These are phyloP conservation scores for Apostichopus californicus DNA, from an alignment of 35 echinoderm and acorn worm species.

Conservation along the genomic window DNA sequence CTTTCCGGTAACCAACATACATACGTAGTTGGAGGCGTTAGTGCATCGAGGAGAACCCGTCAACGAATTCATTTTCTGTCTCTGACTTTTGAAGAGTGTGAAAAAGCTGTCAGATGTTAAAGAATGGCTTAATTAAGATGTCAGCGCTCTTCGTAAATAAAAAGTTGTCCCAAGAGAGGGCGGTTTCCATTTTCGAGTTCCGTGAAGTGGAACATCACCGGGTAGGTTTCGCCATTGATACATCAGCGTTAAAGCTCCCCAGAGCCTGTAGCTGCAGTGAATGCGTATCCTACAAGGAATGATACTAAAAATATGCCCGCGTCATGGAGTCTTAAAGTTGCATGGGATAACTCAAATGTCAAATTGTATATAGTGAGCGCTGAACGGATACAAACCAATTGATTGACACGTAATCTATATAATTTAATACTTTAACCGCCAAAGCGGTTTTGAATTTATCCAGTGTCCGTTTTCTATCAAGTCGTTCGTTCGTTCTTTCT, in stretches of 20 bases:
- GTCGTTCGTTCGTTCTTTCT: too few species aligned
- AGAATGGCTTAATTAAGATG: conserved; percentile 62
- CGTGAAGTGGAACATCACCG: conserved; percentile 50
- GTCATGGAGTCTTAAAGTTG: background rate
- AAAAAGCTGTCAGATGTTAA: conserved; percentile 47
- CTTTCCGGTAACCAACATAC: background rate
- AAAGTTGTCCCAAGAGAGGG: conserved; percentile 39
- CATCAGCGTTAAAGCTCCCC: conserved; percentile 52
- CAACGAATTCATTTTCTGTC: conserved; percentile 48
- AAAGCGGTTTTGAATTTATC: too few species aligned
- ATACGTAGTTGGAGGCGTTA: conserved; percentile 35
- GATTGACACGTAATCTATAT: too few species aligned
- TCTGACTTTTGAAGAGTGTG: conserved; percentile 4
- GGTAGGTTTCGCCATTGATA: conserved; percentile 41
- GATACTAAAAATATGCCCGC: background rate
- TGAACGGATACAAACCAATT: too few species aligned
- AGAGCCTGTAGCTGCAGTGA: background rate
- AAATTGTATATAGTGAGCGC: too few species aligned
- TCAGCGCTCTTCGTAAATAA: conserved; percentile 31
- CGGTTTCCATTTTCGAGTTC: conserved; percentile 61
- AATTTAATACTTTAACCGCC: too few species aligned
- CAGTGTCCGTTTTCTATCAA: too few species aligned
- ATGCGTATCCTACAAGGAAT: background rate
- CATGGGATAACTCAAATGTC: background rate
- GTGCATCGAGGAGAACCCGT: conserved; percentile 8